Evolutionary conservation across 37 sponge, comb jelly and placozoan genomes (phyloP).

Genomic region (Chondrilla cf. caribensis): DNA sequence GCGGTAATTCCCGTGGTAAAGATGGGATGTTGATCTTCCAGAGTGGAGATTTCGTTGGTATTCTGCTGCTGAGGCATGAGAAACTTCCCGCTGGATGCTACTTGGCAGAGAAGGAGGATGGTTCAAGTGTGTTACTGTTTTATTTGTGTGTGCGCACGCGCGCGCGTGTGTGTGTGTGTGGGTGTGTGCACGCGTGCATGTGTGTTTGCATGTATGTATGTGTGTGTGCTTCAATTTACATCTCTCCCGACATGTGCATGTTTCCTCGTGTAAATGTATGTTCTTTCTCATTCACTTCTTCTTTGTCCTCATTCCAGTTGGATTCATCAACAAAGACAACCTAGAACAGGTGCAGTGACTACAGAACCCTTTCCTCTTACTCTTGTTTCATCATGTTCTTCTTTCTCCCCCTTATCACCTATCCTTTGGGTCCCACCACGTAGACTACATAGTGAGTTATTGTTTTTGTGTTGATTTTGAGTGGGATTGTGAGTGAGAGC

Average conservation of each 20-base stretch:
- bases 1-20: conserved; percentile 23
- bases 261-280: neutral
- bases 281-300: neutral
- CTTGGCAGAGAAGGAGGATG: conserved; percentile 65
- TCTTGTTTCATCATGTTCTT: neutral
- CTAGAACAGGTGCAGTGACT: conserved; percentile 56
- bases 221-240: conserved; percentile 7
- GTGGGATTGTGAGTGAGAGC: neutral
- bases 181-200: conserved; percentile 9
- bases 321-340: conserved; percentile 58
- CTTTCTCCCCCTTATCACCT: no score
- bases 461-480: neutral
- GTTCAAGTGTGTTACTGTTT: conserved; percentile 46
- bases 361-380: conserved; percentile 34
- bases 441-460: neutral
- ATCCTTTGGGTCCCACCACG: no score
- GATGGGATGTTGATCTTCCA: conserved; percentile 39
- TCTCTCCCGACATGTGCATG: neutral
- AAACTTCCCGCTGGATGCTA: conserved; percentile 50
- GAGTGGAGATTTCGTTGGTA: conserved; percentile 28
- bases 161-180: conserved; percentile 40
- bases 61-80: conserved; percentile 50
- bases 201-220: conserved; percentile 3
- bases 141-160: conserved; percentile 21
- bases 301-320: conserved; percentile 43